Evolutionary conservation across 2,113 vertebrate species (phyloP), one percentile per base, ranked within the genome.

Genomic region (Pelodiscus sinensis): DNA sequence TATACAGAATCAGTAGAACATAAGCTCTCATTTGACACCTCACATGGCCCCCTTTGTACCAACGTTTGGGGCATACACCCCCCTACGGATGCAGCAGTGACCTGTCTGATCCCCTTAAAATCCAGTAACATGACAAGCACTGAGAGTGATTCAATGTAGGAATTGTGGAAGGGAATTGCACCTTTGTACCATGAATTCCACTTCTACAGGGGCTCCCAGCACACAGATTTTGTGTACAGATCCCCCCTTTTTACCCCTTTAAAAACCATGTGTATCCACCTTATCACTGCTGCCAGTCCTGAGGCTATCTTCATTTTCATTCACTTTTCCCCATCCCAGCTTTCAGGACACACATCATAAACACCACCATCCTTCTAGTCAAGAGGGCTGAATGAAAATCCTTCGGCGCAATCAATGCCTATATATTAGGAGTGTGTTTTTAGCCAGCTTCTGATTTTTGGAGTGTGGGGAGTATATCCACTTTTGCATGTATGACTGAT

Each of bases 241-340:
- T 68, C 31, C 65, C 18, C 65, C 65, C 71, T 81, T 81, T 7
- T 13, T 29, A 21, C 16, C 68, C 57, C n/a, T 73, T 14, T 13
- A n/a, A 21, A 68, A n/a, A 21, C 18, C 38, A 27, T 29, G 25
- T 0, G 0, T 8, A 0, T n/a, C 57, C 35, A 18, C 22, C 9
- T 0, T 55, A 29, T 44, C 57, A 71, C 0, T 0, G 5, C 15
- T 1, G 2, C 73, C 21, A n/a, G 1, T 27, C 44, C 1, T 0
- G 51, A 31, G 54, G 54, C 44, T 15, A 14, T 27, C 25, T 22
- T 75, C 1, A 19, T 13, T 71, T 71, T 71, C 65, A 35, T 71
- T 8, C 16, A 71, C n/a, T 71, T 71, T 71, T 31, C 9, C 9
- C n/a, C 18, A 15, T 27, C 29, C 62, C 29, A 31, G 31, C 31